A percentile compares a stretch with the other conserved stretches of the same genome.
phyloP scores from a whole-genome alignment of 2,888 invertebrate species.

The Criorhina ranunculi region DNA sequence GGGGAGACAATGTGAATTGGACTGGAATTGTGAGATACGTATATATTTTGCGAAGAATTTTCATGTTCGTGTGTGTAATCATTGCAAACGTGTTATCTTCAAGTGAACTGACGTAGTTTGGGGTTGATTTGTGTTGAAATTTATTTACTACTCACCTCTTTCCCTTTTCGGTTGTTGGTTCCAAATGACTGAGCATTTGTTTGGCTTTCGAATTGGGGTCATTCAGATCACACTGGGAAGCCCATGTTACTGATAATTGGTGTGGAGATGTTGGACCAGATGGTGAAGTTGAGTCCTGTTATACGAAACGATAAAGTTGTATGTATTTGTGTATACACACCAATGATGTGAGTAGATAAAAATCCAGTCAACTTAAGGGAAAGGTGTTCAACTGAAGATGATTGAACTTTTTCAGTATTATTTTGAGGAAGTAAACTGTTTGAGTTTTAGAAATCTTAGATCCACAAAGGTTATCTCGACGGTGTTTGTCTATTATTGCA shows the following conservation, averaged over 20 bases:
- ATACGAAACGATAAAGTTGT: background rate
- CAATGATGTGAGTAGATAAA: too few species aligned
- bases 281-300: constrained; percentile 48
- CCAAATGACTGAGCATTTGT: constrained; percentile 81
- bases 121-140: background rate
- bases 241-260: constrained; percentile 84
- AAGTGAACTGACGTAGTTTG: background rate
- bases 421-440: too few species aligned
- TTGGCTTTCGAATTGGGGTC: constrained; percentile 79
- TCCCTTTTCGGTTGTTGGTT: constrained; percentile 79
- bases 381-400: too few species aligned
- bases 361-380: too few species aligned
- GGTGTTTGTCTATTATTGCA: too few species aligned
- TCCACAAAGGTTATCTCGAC: too few species aligned
- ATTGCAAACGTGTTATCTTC: background rate
- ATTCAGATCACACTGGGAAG: constrained; percentile 82
- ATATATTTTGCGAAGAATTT: constrained; percentile 11
- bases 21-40: constrained; percentile 52
- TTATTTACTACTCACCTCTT: constrained; percentile 78
- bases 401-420: too few species aligned
- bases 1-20: constrained; percentile 46
- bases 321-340: too few species aligned
- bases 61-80: background rate
- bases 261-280: constrained; percentile 82
- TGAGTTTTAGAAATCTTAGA: too few species aligned